Conservation (phyloP, 2,113 vertebrate species). For the Microtus montanus region DNA sequence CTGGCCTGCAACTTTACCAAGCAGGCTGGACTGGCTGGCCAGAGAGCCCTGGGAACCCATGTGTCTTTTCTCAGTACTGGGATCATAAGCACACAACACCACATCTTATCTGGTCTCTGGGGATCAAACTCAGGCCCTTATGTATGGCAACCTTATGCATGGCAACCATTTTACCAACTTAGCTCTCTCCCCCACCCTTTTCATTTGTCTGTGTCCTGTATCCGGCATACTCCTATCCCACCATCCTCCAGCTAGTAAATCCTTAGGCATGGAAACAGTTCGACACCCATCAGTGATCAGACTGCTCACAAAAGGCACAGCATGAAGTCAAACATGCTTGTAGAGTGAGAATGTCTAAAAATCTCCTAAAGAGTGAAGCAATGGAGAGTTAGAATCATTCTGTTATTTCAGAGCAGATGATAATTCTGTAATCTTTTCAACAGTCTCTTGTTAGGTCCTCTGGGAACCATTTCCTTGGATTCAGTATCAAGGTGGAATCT, state of each 20-base stretch:
- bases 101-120: too few relatives aligned
- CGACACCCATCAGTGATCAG: not conserved
- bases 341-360: not conserved
- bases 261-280: not conserved
- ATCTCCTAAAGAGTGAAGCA: not conserved
- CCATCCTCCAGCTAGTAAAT: not conserved
- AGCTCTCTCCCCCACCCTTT: not conserved
- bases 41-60: not conserved
- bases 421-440: constrained; percentile 42
- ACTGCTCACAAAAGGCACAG: not conserved
- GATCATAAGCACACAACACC: not conserved
- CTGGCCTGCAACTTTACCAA: not conserved
- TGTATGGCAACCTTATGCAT: not conserved
- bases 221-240: rapidly evolving
- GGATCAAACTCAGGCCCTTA: not conserved
- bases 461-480: not conserved
- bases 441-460: not conserved
- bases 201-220: not conserved
- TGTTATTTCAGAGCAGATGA: not conserved
- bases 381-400: not conserved
- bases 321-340: not conserved
- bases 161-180: not conserved
- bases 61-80: not conserved
- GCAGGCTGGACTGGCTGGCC: not conserved
- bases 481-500: not conserved